Conservation (phyloP, 2,888 invertebrate species). For the Ichneumon xanthorius region DNA sequence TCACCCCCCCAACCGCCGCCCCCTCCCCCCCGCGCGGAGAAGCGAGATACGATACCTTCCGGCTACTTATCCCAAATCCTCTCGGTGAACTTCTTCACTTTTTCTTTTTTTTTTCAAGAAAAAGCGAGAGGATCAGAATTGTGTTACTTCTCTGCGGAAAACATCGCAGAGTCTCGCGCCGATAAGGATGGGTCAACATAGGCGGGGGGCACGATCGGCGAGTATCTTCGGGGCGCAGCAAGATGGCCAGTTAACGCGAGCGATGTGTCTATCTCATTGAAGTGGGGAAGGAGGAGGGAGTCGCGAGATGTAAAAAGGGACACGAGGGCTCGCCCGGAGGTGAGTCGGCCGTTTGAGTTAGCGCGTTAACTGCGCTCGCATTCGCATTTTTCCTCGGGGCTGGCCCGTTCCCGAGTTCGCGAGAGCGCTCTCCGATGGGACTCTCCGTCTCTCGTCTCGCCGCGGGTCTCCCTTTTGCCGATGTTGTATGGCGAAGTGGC, state of each 20-base stretch:
- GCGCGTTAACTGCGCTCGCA: conserved; percentile 57
- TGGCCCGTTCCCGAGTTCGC: conserved; percentile 32
- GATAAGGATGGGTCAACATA: too few relatives aligned
- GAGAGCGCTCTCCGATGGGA: conserved; percentile 38
- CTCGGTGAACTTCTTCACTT: background rate
- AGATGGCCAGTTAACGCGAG: conserved; percentile 56
- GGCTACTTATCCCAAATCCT: conserved; percentile 54
- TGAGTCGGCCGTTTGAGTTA: conserved; percentile 54
- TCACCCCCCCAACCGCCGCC: background rate
- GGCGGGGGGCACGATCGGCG: background rate
- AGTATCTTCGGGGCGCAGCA: conserved; percentile 44
- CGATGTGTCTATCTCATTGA: conserved; percentile 47
- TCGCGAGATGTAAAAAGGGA: conserved; percentile 41
- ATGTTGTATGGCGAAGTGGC: conserved; percentile 5
- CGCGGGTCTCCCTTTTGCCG: conserved; percentile 42
- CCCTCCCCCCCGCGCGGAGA: background rate
- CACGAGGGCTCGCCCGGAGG: conserved; percentile 57
- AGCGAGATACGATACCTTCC: conserved; percentile 54
- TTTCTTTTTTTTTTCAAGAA: background rate
- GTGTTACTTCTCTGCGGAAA: background rate
- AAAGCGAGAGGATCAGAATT: background rate
- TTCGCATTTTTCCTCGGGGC: conserved; percentile 55
- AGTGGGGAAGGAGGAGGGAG: conserved; percentile 33
- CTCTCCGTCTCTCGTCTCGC: conserved; percentile 51
- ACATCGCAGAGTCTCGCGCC: too few relatives aligned